Evolutionary conservation across 2,797 vertebrate species (phyloP), one percentile per base, ranked within the genome.

Genomic region (Rhinogobio ventralis): DNA sequence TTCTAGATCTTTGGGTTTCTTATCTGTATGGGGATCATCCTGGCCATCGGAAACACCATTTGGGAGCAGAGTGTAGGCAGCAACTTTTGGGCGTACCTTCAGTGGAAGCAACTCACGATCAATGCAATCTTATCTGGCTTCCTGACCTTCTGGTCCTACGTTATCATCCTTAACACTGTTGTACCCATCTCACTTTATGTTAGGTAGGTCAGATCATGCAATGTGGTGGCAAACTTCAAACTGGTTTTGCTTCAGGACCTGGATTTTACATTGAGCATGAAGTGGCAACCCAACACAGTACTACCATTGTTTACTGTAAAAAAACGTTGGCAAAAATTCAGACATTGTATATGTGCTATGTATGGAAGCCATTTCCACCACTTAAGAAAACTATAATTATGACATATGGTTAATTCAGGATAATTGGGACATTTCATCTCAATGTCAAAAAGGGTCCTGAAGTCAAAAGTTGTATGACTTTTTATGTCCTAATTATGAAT

Each of bases 121-220:
- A 92, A 87, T 76, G 78, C 89, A 14, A 60, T 95, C 5, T 93
- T 95, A 81, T 96, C 95, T 13, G 95, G 95, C 88, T 96, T 96
- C 85, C 91, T 96, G 53, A 95, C 92, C 36, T 96, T 96, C 88
- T 96, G 95, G 95, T 96, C 95, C 1, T 96, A 96, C 64, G 84
- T 96, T 82, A 96, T 96, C 87, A 94, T 96, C 86, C 94, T 96
- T 46, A 96, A 96, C 83, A 95, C 95, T 7, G 94, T 96, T n/a
- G 95, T 96, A 51, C 95, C 95, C 19, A 96, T 96, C 89, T 96
- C 95, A 2, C 91, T 96, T 68, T 96, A 96, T 76, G 94, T 96
- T 81, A 96, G 95, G 95, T 96, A 91, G 92, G 94, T 72, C 64
- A 39, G 17, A 68, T 39, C 42, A 10, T 7, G 20, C 11, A 49